Conservation (phyloP, 1,140 invertebrate genomes). For the Galleria mellonella region DNA sequence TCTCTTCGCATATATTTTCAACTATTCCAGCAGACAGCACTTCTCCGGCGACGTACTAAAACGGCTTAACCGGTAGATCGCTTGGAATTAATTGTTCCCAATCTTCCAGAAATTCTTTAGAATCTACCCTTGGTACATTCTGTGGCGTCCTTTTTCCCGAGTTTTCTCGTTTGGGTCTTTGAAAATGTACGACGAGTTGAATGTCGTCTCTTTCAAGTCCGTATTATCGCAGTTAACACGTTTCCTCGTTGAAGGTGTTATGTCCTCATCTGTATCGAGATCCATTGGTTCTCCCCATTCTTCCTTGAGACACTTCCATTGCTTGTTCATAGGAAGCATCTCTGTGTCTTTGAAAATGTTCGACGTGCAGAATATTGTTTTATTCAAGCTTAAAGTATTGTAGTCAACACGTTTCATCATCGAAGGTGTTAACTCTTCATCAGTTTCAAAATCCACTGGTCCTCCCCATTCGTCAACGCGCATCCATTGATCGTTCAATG, state of each 20-base stretch:
- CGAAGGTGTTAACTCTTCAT: constrained; percentile 31
- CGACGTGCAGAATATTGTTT: constrained; percentile 50
- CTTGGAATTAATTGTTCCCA: constrained; percentile 9
- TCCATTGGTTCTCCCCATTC: constrained; percentile 56
- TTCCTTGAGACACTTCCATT: constrained; percentile 48
- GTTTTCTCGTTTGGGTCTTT: constrained; percentile 42
- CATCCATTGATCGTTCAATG: constrained; percentile 54
- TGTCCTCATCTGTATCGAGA: constrained; percentile 48
- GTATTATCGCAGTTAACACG: constrained; percentile 40
- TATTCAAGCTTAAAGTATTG: constrained; percentile 40
- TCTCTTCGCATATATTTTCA: constrained; percentile 50
- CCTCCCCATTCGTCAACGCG: constrained; percentile 51
- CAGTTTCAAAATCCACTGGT: constrained; percentile 49
- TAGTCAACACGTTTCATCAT: constrained; percentile 31
- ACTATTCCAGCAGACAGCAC: constrained; percentile 47
- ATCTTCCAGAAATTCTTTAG: constrained; percentile 41
- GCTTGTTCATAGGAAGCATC: constrained; percentile 47
- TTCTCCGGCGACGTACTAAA: constrained; percentile 43
- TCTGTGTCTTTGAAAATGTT: too few species aligned
- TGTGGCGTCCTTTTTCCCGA: constrained; percentile 33
- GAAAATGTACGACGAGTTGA: constrained; percentile 50
- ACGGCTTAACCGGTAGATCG: constrained; percentile 14
- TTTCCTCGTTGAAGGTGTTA: constrained; percentile 18
- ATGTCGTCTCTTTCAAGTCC: constrained; percentile 41
- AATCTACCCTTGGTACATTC: constrained; percentile 36